These are phyloP conservation scores for Sus cebifrons DNA, from an alignment of 2,797 vertebrate species.

Conservation along the genomic window DNA sequence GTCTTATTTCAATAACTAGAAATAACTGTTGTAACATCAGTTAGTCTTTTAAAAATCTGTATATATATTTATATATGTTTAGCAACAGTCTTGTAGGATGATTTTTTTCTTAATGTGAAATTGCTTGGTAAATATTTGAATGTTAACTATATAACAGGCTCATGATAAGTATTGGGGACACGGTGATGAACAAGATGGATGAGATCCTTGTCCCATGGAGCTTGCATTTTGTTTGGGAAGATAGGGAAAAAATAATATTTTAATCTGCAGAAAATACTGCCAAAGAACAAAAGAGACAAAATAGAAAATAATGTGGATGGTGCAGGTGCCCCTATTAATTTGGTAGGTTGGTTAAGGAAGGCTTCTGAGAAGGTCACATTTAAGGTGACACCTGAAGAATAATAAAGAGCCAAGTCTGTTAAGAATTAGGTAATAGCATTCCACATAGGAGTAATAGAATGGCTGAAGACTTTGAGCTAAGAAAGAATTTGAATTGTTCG, in stretches of 20 bases:
- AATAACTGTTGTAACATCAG: not conserved
- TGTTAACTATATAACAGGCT: not conserved
- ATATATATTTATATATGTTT: not conserved
- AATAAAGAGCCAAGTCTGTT: not conserved
- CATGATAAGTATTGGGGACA: conserved; percentile 18
- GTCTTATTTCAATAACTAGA: not conserved
- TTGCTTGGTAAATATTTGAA: conserved; percentile 14
- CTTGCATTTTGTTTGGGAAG: conserved; percentile 58
- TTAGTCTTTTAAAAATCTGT: conserved; percentile 1
- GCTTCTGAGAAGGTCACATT: conserved; percentile 19
- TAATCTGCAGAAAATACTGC: conserved; percentile 28
- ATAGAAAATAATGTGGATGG: conserved; percentile 4
- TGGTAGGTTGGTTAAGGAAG: not conserved
- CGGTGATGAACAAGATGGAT: not conserved
- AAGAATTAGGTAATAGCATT: not conserved
- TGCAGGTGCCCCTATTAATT: not conserved
- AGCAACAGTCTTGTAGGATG: not conserved
- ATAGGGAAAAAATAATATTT: not conserved
- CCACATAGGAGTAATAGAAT: not conserved
- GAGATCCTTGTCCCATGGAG: not conserved
- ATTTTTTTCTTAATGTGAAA: not conserved
- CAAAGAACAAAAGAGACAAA: conserved; percentile 33
- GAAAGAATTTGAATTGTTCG: conserved; percentile 55
- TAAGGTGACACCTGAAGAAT: not conserved
- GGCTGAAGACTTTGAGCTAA: not conserved